Conservation (phyloP, 2,888 invertebrate genomes). For the Thereva nobilitata region DNA sequence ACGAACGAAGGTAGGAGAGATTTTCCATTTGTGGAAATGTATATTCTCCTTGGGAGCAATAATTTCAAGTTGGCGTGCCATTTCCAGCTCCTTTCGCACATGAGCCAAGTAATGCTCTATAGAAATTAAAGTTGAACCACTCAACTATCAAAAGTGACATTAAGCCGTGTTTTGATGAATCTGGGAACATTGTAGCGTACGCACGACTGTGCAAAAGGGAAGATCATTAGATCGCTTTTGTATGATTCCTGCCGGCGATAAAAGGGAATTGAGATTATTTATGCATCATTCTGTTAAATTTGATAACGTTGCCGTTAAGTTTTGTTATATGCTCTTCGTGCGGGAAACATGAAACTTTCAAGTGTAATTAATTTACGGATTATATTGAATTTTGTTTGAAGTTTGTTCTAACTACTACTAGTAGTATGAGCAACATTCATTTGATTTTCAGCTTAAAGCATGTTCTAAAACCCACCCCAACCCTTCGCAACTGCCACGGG, state of each 20-base stretch:
- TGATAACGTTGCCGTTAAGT: too few species aligned
- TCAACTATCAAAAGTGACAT: not conserved
- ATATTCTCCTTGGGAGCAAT: constrained; percentile 26
- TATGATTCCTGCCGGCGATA: too few species aligned
- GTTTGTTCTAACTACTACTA: too few species aligned
- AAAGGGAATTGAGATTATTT: constrained; percentile 11
- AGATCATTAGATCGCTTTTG: not conserved
- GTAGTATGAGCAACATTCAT: too few species aligned
- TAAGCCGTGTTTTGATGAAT: not conserved
- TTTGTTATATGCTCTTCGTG: too few species aligned
- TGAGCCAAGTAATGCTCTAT: constrained; percentile 10
- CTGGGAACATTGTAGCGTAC: not conserved
- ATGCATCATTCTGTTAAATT: constrained; percentile 13
- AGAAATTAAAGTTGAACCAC: constrained; percentile 18
- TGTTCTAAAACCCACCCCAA: too few species aligned
- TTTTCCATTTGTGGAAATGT: constrained; percentile 26
- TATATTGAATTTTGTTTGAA: too few species aligned
- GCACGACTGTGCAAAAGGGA: not conserved
- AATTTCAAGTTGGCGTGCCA: constrained; percentile 24
- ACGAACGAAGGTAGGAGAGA: not conserved
- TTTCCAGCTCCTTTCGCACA: constrained; percentile 23
- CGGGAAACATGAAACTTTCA: too few species aligned
- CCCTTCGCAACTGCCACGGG: too few species aligned
- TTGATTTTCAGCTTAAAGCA: too few species aligned
- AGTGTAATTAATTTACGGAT: too few species aligned